Conservation (phyloP, 2,888 invertebrate genomes). For the Drosophila maculinotata region DNA sequence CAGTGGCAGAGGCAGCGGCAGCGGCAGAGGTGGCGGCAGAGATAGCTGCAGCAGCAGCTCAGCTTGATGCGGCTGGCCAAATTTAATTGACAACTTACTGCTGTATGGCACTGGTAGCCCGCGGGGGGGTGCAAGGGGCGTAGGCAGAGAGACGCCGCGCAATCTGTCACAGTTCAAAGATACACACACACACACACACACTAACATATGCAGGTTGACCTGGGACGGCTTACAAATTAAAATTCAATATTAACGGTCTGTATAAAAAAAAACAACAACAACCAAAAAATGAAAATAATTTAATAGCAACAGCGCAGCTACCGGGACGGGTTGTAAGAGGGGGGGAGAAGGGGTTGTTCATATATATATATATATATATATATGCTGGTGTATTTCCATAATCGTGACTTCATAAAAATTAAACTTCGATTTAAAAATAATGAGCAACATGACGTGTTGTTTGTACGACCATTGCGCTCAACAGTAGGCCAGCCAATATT, state of each 20-base stretch:
- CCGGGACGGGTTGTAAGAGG: not conserved
- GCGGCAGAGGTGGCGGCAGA: conserved; percentile 3
- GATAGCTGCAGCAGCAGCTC: conserved; percentile 25
- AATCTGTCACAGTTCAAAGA: conserved; percentile 76
- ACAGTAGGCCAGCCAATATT: conserved; percentile 31
- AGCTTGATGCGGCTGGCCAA: conserved; percentile 80
- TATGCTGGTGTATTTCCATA: conserved; percentile 77
- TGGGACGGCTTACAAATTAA: conserved; percentile 78
- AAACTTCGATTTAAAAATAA: conserved; percentile 82
- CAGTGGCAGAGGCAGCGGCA: conserved; percentile 7
- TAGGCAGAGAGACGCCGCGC: conserved; percentile 42
- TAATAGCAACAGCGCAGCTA: conserved; percentile 35
- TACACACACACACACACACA: conserved; percentile 43
- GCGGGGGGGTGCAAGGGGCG: conserved; percentile 15
- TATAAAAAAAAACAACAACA: conserved; percentile 35
- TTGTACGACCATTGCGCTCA: conserved; percentile 35
- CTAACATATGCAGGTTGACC: conserved; percentile 54
- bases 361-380: conserved; percentile 1
- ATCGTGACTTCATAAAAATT: conserved; percentile 84
- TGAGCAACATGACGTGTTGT: conserved; percentile 69
- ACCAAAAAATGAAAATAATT: conserved; percentile 55
- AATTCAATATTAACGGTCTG: conserved; percentile 82
- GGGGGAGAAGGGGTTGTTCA: not conserved
- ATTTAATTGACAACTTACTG: conserved; percentile 80
- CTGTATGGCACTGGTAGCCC: conserved; percentile 45